Conservation (phyloP, 2,888 invertebrate species). For the Allophyes oxyacanthae region DNA sequence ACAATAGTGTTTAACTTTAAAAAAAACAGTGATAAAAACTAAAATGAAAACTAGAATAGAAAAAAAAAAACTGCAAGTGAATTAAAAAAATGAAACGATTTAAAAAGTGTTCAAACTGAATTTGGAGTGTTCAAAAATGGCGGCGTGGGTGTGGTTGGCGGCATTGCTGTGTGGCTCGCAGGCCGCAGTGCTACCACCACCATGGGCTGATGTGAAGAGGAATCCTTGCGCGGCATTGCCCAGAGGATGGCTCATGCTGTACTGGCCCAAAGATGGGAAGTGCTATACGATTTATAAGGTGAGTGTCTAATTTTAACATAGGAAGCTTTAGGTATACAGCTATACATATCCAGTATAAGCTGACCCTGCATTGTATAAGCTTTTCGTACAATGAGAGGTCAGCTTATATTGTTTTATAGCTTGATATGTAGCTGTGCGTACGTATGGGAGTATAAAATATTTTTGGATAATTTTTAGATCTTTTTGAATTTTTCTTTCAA, state of each 20-base stretch:
- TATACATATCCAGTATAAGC: no score
- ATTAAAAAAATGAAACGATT: constrained; percentile 49
- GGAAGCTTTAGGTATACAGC: not conserved
- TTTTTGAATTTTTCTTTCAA: no score
- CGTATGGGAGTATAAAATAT: no score
- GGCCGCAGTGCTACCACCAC: constrained; percentile 93
- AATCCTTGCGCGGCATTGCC: constrained; percentile 95
- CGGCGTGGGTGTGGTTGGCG: constrained; percentile 79
- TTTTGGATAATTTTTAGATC: no score
- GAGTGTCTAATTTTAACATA: constrained; percentile 27
- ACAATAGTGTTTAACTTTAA: constrained; percentile 14
- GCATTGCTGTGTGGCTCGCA: constrained; percentile 83
- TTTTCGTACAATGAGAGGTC: no score
- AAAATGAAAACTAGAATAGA: constrained; percentile 33
- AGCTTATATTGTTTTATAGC: no score
- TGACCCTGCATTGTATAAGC: no score
- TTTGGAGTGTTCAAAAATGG: constrained; percentile 66
- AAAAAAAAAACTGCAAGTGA: constrained; percentile 22
- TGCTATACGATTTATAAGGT: constrained; percentile 96
- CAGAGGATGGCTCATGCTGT: constrained; percentile 95
- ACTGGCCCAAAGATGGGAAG: constrained; percentile 95
- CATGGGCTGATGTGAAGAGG: constrained; percentile 94
- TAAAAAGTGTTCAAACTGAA: constrained; percentile 40
- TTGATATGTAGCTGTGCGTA: no score
- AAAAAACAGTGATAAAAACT: constrained; percentile 31